A percentile compares a stretch with the other conserved stretches of the same genome.
phyloP scores from a whole-genome alignment of 1,140 invertebrate genomes.

The Megalopta genalis region DNA sequence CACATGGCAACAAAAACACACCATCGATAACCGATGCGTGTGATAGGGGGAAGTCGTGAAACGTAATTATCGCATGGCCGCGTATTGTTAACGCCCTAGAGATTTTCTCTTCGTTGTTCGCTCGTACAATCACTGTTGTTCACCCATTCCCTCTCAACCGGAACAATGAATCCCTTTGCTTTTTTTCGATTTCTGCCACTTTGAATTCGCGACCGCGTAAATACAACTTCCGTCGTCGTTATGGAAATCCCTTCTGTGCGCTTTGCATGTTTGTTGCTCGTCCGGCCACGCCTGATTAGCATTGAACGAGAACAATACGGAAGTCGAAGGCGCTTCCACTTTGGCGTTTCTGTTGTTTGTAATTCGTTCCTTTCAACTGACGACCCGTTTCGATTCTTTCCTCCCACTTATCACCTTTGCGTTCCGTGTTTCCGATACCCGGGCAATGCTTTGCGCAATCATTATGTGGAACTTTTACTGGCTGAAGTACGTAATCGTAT shows the following conservation, averaged over 20 bases:
- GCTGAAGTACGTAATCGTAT: too few relatives aligned
- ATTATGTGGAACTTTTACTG: too few relatives aligned
- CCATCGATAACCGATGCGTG: background rate
- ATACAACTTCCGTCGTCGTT: conserved; percentile 19
- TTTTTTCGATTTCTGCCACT: conserved; percentile 35
- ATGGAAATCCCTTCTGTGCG: background rate
- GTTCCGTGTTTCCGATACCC: background rate
- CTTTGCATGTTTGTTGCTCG: conserved; percentile 8
- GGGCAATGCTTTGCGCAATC: too few relatives aligned
- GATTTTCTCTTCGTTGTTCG: conserved; percentile 37
- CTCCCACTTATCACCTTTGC: background rate
- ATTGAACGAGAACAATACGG: conserved; percentile 38
- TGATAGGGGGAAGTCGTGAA: conserved; percentile 19
- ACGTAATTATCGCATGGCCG: conserved; percentile 11
- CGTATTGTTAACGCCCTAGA: conserved; percentile 25
- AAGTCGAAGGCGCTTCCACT: conserved; percentile 1
- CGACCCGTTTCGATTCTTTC: background rate
- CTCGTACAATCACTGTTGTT: conserved; percentile 17
- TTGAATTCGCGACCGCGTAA: conserved; percentile 12
- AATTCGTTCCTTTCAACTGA: conserved; percentile 11
- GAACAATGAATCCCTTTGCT: conserved; percentile 29
- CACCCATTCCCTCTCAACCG: background rate
- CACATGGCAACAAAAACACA: background rate
- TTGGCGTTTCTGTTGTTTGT: conserved; percentile 18
- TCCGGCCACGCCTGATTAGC: conserved; percentile 28